Evolutionary conservation across 1,140 invertebrate genomes (phyloP), one percentile per base, ranked within the genome.

Genomic region (Luehdorfia chinensis): DNA sequence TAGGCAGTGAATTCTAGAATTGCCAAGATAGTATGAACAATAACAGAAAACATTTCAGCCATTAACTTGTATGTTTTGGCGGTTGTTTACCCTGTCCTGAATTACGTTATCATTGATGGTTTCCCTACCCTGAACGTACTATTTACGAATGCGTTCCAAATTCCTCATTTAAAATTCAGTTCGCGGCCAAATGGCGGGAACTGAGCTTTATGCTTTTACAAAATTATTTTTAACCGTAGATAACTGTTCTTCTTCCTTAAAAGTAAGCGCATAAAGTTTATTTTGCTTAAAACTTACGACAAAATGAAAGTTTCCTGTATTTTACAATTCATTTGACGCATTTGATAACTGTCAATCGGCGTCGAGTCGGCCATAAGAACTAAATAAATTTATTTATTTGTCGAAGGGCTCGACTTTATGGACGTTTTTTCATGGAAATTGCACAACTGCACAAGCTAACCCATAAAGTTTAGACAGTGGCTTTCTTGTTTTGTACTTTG

Each of bases 301-400:
- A 47, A 11, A 37, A 31, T 28, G 34, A 19, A 16, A 45, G 23
- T 33, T 59, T 43, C 14, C 4, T 34, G 47, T 44, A 51, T 60
- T 70, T 79, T 79, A 75, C 72, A 61, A 76, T 78, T 80, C 76
- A 68, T 80, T 80, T 75, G 63, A 55, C 74, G 66, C 69, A 54
- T 59, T 75, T 73, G 69, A 79, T 81, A 84, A 72, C 77, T 84
- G 79, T 84, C 80, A 74, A 76, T 80, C 62, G 67, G 30, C 39
- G 59, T 68, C 57, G 56, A 55, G 49, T 64, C 59, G 61, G 62
- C 59, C 63, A 71, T 81, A 75, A 72, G 67, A 73, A 18, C 13
- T 16, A 27, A 74, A 74, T 68, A 68, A 72, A 75, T 66, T 54
- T 72, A 74, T 80, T 72, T 76, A 79, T 84, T 81, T 75, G 65